A percentile compares a stretch with the other conserved stretches of the same genome.
Evolutionary conservation across 2,113 vertebrate genomes (phyloP).

Genomic region (Accipiter cooperii): DNA sequence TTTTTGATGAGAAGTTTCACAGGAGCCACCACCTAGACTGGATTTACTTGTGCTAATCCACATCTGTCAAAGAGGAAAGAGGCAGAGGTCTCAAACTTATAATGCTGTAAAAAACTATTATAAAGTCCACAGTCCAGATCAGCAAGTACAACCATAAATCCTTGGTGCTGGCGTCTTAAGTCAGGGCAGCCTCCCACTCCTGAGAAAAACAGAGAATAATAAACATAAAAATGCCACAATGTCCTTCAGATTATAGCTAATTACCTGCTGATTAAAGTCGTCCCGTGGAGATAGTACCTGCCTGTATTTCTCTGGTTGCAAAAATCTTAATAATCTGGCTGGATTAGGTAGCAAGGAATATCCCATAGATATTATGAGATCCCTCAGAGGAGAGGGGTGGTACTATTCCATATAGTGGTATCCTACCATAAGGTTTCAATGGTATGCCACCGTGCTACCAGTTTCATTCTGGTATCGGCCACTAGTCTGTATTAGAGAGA

Average conservation of each 20-base stretch:
- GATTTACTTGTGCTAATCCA: not conserved
- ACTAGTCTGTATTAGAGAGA: not conserved
- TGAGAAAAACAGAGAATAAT: not conserved
- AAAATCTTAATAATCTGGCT: not conserved
- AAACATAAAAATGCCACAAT: not conserved
- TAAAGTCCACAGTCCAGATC: not conserved
- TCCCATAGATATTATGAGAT: not conserved
- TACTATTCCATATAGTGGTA: not conserved
- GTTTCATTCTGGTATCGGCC: not conserved
- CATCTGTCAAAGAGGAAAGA: not conserved
- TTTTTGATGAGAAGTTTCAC: not conserved
- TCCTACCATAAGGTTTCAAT: not conserved
- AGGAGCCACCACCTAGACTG: not conserved
- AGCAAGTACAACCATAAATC: not conserved
- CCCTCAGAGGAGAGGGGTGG: not conserved
- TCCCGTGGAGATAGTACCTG: not conserved
- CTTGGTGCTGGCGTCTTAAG: not conserved
- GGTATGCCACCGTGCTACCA: not conserved
- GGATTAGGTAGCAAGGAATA: not conserved
- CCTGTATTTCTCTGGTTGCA: not conserved
- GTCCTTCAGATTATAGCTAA: not conserved
- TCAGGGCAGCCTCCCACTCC: not conserved
- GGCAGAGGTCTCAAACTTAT: not conserved
- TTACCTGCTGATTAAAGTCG: not conserved
- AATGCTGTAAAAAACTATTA: not conserved